Base-by-base conservation (phyloP, 2,113 vertebrate species). In the Ophthalmolycus amberensis region DNA sequence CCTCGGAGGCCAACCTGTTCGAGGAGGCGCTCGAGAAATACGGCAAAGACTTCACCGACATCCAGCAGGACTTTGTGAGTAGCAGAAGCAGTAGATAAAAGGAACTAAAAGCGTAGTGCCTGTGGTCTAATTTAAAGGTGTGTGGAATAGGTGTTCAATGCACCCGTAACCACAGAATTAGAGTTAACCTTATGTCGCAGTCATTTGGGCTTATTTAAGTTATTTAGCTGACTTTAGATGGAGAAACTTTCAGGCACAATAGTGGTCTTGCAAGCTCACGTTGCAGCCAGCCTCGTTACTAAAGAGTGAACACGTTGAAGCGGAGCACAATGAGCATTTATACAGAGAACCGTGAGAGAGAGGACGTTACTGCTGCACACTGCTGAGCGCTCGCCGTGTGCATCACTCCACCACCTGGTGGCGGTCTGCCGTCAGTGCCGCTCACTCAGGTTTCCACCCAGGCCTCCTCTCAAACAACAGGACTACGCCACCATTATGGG, bases 61-160 rank as follows among this genome's bases (percentile, higher is more conserved):
- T 99, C 89, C 98, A 99, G 81, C 98, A 99, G 88, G 98, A 99
- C 91, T 99, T 99, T 91, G 98, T 99, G 91, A 97, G 98, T 98
- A n/a, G 27, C 29, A 8, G 38, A 58, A 69, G 7, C 20, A 50
- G 48, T 38, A 38, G 60, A 34, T 6, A 34, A 50, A 20, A 42
- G 8, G n/a, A 10, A 37, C 15, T 16, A 3, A 38, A 59, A 20
- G 74, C 27, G 1, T n/a, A 12, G 44, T 8, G 40, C 32, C 32
- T 34, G 4, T 22, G 10, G 48, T 65, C 29, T 60, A 8, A 83
- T 77, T 72, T 46, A 59, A 34, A 83, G 54, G 72, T 50, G 60
- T 67, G 34, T 46, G 38, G 16, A 27, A 40, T 74, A 32, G 37
- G 37, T 69, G 56, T 69, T 65, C 29, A 64, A 20, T 50, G 20